Evolutionary conservation across 2,113 vertebrate species (phyloP).

Genomic region (Dasypus novemcinctus): DNA sequence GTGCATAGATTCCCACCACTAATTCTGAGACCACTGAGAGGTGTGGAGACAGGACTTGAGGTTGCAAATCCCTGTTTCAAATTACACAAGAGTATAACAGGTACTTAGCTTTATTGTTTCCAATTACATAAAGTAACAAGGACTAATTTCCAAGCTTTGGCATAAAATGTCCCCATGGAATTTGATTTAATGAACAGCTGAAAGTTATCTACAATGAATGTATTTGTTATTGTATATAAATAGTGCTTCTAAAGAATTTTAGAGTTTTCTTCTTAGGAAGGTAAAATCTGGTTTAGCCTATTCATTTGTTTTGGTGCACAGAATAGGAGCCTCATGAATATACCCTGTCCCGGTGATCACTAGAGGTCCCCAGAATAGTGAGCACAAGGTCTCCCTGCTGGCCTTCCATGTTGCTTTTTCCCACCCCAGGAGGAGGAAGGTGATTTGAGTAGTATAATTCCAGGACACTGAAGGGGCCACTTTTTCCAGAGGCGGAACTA

Average conservation of each 20-base stretch:
- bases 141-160: slow-evolving; percentile 57
- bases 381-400: not conserved
- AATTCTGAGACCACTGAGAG: not conserved
- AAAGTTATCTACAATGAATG: slow-evolving; percentile 42
- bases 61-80: slow-evolving; percentile 26
- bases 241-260: not conserved
- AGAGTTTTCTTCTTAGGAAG: not conserved
- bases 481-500: not conserved
- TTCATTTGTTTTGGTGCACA: not conserved
- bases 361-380: not conserved
- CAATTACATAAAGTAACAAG: slow-evolving; percentile 63
- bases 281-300: slow-evolving; percentile 2
- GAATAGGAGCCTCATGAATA: not conserved
- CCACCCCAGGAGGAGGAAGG: not conserved
- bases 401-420: not conserved
- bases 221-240: slow-evolving; percentile 21
- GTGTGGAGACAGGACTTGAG: slow-evolving; percentile 34
- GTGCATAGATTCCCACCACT: slow-evolving; percentile 16
- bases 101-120: slow-evolving; percentile 68
- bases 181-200: slow-evolving; percentile 59
- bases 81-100: slow-evolving; percentile 32
- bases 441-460: not conserved
- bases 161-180: slow-evolving; percentile 45
- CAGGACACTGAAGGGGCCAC: not conserved
- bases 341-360: not conserved